A percentile compares a stretch with the other conserved stretches of the same genome.
Conservation (phyloP, 2,113 vertebrate genomes). For the Ibidorhyncha struthersii region DNA sequence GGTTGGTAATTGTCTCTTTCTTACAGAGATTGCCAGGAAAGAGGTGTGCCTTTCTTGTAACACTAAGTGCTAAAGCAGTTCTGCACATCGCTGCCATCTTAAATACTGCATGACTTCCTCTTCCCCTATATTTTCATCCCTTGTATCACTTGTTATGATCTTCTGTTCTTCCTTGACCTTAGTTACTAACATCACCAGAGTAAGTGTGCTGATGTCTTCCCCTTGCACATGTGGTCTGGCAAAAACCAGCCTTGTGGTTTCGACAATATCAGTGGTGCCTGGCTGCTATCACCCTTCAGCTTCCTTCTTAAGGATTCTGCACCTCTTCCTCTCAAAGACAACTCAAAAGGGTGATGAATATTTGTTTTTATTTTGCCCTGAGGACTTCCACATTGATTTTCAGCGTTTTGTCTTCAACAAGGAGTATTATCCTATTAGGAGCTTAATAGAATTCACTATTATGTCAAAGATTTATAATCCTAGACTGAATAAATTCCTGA, state of each 20-base stretch:
- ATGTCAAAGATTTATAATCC: constrained; percentile 10
- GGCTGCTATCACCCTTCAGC: not conserved
- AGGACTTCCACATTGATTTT: not conserved
- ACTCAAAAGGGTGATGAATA: not conserved
- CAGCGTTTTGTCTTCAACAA: not conserved
- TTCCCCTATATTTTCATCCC: not conserved
- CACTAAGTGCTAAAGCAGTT: not conserved
- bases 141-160: not conserved
- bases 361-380: not conserved
- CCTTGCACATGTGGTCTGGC: not conserved
- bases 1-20: not conserved
- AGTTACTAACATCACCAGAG: not conserved
- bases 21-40: not conserved
- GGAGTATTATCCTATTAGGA: not conserved
- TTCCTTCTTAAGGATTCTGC: not conserved
- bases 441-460: not conserved
- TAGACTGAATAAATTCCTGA: not conserved
- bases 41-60: not conserved
- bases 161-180: not conserved
- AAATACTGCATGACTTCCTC: not conserved
- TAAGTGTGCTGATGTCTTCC: not conserved
- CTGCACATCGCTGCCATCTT: not conserved
- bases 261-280: not conserved
- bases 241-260: not conserved
- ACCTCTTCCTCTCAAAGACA: not conserved